A percentile compares a stretch with the other conserved stretches of the same genome.
Conservation (phyloP, 1,140 invertebrate species). For the Ceratina australensis region DNA sequence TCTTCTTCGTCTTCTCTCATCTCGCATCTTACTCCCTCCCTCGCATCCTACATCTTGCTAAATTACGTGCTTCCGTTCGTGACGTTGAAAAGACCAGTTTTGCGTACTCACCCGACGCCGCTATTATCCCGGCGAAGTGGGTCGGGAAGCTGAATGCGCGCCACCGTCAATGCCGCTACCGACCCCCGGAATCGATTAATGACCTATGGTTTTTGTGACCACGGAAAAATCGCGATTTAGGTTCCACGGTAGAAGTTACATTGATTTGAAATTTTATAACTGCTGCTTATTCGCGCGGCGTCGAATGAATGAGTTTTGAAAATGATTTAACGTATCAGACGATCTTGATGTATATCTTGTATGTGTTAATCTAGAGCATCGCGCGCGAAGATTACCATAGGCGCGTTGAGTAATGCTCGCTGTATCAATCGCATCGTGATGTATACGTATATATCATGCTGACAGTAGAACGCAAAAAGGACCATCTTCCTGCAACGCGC, state of each 20-base stretch:
- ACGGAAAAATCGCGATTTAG: not conserved
- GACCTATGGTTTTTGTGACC: constrained; percentile 29
- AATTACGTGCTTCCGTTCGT: constrained; percentile 42
- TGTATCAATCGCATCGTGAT: constrained; percentile 50
- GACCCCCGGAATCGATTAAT: constrained; percentile 32
- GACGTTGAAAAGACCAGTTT: constrained; percentile 46
- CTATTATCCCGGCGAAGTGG: constrained; percentile 37
- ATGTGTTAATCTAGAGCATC: too few species aligned
- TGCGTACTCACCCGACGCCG: constrained; percentile 34
- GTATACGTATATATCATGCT: constrained; percentile 50
- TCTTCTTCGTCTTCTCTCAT: not conserved
- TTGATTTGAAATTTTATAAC: not conserved
- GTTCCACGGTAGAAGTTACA: not conserved
- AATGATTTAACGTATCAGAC: not conserved
- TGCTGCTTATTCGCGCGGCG: not conserved
- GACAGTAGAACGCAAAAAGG: constrained; percentile 24
- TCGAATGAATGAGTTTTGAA: not conserved
- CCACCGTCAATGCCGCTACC: not conserved
- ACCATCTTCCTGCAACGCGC: not conserved
- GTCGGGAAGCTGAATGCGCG: constrained; percentile 32
- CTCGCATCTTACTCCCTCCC: not conserved
- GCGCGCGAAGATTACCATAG: constrained; percentile 25
- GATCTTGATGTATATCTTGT: not conserved
- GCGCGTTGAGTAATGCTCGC: constrained; percentile 34
- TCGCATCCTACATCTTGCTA: constrained; percentile 28